Evolutionary conservation across 2,888 invertebrate genomes (phyloP), one percentile per base, ranked within the genome.

Genomic region (Apamea crenata): DNA sequence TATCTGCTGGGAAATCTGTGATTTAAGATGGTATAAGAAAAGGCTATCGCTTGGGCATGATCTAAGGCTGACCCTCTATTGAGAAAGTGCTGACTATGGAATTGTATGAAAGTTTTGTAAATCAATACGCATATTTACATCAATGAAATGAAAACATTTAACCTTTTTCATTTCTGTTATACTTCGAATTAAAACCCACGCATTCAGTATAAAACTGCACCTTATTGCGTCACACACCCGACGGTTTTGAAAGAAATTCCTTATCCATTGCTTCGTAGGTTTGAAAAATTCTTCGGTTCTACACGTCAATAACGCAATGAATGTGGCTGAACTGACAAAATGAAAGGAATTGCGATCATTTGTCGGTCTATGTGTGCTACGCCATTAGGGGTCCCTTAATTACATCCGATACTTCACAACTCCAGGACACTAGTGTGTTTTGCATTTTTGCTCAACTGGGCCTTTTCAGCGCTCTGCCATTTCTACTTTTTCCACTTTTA

Each of bases 11-110:
- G 56, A 78, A 71, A 61, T 36, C 36, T 61, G 36, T 25, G 53
- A 68, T 53, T 76, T 56, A 14, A 82, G 56, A 82, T 21, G 59
- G 12, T 16, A 6, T 40, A n/a, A 5, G 47, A 32, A 40, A 21
- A 59, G 5, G 47, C 75, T 67, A 50, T 82, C 47, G 18, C 14
- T 71, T 73, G 16, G 8, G 16, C 25, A 36, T 53, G 25, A 65
- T 65, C 36, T 47, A 56, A 36, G 36, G 40, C 71, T 36, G 63
- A 25, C 14, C 10, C 14, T 25, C 44, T 44, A 36, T 29, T 21
- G 14, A 50, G 36, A 67, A 67, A 59, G 36, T 29, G 2, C 18
- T 21, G 50, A 40, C n/a, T 25, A 71, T 53, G 10, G n/a, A 44
- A 53, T 32, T 32, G 6, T 40, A 18, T 32, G 36, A 76, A 61